phyloP scores from a whole-genome alignment of 2,888 invertebrate species.

The Folsomia candida region DNA sequence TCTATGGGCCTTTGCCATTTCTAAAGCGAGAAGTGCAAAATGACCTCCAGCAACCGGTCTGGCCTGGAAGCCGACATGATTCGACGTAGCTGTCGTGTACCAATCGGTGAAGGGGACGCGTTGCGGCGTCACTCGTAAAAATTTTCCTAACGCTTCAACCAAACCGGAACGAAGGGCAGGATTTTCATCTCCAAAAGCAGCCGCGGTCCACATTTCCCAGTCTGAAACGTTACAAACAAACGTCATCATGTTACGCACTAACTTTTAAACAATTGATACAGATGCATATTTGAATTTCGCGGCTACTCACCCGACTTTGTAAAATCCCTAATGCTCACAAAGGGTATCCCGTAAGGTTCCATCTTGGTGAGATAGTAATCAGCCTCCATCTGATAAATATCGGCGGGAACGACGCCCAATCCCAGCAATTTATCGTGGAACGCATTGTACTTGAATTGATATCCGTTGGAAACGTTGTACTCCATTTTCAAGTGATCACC shows the following conservation, averaged over 20 bases:
- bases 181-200: slow-evolving; percentile 39
- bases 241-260: neutral
- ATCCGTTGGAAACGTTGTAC: slow-evolving; percentile 46
- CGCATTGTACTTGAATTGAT: slow-evolving; percentile 49
- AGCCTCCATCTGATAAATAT: slow-evolving; percentile 39
- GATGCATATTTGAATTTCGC: too few species aligned
- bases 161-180: slow-evolving; percentile 26
- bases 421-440: slow-evolving; percentile 43
- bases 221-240: slow-evolving; percentile 28
- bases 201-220: slow-evolving; percentile 49
- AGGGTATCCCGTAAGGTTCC: slow-evolving; percentile 45
- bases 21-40: slow-evolving; percentile 38
- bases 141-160: slow-evolving; percentile 25
- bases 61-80: slow-evolving; percentile 31
- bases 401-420: slow-evolving; percentile 34
- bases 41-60: slow-evolving; percentile 46
- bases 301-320: slow-evolving; percentile 42
- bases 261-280: neutral
- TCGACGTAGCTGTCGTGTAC: slow-evolving; percentile 41
- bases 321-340: slow-evolving; percentile 44
- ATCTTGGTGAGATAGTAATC: slow-evolving; percentile 38
- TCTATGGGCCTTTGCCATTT: slow-evolving; percentile 6
- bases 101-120: slow-evolving; percentile 44
- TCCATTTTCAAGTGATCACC: slow-evolving; percentile 45
- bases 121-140: slow-evolving; percentile 26